Conservation (phyloP, 2,888 invertebrate genomes). For the Lysandra bellargus region DNA sequence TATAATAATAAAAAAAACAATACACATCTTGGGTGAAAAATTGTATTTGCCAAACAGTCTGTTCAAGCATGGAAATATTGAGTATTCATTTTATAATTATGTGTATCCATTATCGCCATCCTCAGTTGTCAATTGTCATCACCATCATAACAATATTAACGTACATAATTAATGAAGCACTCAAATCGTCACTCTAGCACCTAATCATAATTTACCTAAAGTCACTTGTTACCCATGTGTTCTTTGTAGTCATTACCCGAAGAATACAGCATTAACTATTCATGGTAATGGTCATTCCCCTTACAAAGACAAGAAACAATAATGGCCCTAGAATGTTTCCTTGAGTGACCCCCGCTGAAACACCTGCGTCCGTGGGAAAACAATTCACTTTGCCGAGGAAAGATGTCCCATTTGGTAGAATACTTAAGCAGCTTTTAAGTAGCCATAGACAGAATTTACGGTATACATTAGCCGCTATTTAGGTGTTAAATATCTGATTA, state of each 20-base stretch:
- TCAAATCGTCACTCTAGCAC: background rate
- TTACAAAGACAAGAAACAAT: conserved; percentile 43
- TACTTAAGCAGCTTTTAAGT: conserved; percentile 25
- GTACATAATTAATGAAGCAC: conserved; percentile 10
- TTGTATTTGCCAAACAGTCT: background rate
- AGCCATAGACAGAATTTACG: conserved; percentile 8
- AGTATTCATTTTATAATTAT: background rate
- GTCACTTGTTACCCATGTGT: conserved; percentile 38
- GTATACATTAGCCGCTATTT: background rate
- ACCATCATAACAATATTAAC: conserved; percentile 2
- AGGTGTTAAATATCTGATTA: conserved; percentile 21
- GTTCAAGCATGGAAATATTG: background rate
- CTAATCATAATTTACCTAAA: conserved; percentile 14
- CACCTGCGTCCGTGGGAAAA: conserved; percentile 57
- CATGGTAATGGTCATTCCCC: conserved; percentile 51
- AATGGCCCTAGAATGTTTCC: conserved; percentile 45
- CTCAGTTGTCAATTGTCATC: conserved; percentile 6
- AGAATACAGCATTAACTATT: conserved; percentile 51
- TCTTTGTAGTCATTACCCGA: conserved; percentile 45
- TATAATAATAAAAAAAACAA: too few species aligned
- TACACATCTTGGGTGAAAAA: too few species aligned
- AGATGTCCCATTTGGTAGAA: conserved; percentile 35
- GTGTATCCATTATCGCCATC: background rate
- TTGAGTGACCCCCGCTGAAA: conserved; percentile 41
- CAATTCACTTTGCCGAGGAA: conserved; percentile 35